Conservation (phyloP, 2,797 vertebrate species). For the Acanthurus lineatus region DNA sequence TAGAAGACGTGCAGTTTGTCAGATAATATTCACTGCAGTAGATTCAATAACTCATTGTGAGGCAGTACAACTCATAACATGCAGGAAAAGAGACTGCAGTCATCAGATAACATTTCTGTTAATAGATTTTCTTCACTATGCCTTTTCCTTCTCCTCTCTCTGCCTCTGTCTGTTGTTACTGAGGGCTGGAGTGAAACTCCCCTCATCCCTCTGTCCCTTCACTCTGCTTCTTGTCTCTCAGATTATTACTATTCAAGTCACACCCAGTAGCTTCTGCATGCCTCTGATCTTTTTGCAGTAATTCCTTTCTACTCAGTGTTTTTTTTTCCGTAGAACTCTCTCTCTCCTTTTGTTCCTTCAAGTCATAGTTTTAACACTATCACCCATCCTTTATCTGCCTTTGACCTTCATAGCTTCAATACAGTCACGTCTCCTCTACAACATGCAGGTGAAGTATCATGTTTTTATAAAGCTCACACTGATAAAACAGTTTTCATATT, state of each 20-base stretch:
- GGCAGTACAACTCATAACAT: slow-evolving; percentile 24
- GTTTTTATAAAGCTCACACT: neutral
- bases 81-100: slow-evolving; percentile 20
- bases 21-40: slow-evolving; percentile 29
- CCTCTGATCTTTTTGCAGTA: slow-evolving; percentile 59
- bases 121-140: slow-evolving; percentile 31
- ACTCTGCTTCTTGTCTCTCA: slow-evolving; percentile 54
- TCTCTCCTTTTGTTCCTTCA: slow-evolving; percentile 20
- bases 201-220: slow-evolving; percentile 33
- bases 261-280: slow-evolving; percentile 58
- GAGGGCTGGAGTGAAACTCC: slow-evolving; percentile 43
- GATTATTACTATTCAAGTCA: slow-evolving; percentile 69
- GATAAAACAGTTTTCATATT: neutral
- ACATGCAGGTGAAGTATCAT: neutral
- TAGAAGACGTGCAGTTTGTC: slow-evolving; percentile 6
- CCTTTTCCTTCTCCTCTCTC: slow-evolving; percentile 12
- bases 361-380: slow-evolving; percentile 30
- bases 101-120: slow-evolving; percentile 56
- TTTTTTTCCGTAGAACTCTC: slow-evolving; percentile 13
- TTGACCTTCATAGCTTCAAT: slow-evolving; percentile 35
- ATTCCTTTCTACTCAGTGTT: slow-evolving; percentile 37
- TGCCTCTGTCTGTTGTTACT: slow-evolving; percentile 49
- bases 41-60: slow-evolving; percentile 26
- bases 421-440: slow-evolving; percentile 10
- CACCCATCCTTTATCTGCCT: slow-evolving; percentile 19